These are phyloP conservation scores for Cerastis rubricosa DNA, from an alignment of 2,888 invertebrate species.

Conservation along the genomic window DNA sequence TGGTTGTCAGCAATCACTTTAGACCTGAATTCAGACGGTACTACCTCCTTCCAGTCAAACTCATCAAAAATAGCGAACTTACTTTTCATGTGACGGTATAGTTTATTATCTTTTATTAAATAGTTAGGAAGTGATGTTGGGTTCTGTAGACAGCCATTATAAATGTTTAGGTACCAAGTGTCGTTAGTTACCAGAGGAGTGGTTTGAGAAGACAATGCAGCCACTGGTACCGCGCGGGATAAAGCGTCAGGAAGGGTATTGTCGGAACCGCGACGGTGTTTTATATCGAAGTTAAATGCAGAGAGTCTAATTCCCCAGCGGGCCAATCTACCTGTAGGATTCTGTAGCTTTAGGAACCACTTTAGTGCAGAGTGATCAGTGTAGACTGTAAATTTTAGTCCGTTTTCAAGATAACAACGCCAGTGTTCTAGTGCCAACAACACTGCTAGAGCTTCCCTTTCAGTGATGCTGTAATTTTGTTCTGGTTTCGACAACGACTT, in stretches of 20 bases:
- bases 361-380: too few relatives aligned
- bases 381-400: slow-evolving; percentile 10
- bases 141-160: too few relatives aligned
- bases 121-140: too few relatives aligned
- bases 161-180: too few relatives aligned
- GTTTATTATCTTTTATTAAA: too few relatives aligned
- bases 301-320: slow-evolving; percentile 25
- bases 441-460: slow-evolving; percentile 67
- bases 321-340: slow-evolving; percentile 64
- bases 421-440: slow-evolving; percentile 66
- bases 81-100: too few relatives aligned
- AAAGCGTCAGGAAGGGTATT: not conserved
- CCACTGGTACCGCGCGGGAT: not conserved
- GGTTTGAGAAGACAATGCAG: not conserved
- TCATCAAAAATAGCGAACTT: too few relatives aligned
- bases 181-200: not conserved
- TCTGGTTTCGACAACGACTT: slow-evolving; percentile 28
- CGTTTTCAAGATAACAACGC: slow-evolving; percentile 54
- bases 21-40: too few relatives aligned
- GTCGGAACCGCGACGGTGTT: not conserved
- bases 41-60: too few relatives aligned
- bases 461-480: slow-evolving; percentile 65
- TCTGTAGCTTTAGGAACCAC: slow-evolving; percentile 47
- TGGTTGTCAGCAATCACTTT: too few relatives aligned
- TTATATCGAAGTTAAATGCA: not conserved